Base-by-base conservation (phyloP, 2,888 invertebrate species). In the Mamestra brassicae region DNA sequence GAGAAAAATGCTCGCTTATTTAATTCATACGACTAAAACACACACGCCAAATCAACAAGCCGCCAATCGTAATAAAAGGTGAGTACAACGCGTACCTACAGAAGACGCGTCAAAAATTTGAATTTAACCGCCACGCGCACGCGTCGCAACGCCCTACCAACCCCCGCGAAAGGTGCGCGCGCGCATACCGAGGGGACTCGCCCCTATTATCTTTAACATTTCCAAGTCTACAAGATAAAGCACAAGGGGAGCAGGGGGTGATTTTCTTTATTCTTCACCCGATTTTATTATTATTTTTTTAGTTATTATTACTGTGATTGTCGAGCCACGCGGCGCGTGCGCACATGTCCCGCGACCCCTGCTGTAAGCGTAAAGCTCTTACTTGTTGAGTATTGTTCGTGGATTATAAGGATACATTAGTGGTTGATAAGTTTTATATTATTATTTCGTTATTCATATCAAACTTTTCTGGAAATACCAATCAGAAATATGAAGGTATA, bases 201-300 rank as follows among this genome's bases (percentile, higher is more conserved):
- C 95, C 96, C 95, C 96, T 96, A 96, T 96, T 96, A 96, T 96
- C 96, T 96, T 96, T 95, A 95, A 93, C 95, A 95, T 95, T 94
- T 94, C 91, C 93, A 96, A 96, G 95, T 96, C 95, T 96, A 95
- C 96, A 96, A 96, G 96, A 96, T 96, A 96, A 96, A 96, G 96
- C 95, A 76, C 94, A 94, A 94, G 92, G 94, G 95, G 94, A 93
- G 92, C 92, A 90, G 95, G 95, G 96, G 96, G 94, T 95, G 95
- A 95, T 94, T 96, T 96, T 96, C 96, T 96, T 96, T 96, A 96
- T 96, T 96, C 96, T 94, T 96, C 96, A 94, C 94, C 95, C 94
- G 95, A 95, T 95, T 96, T 96, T 96, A 96, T 96, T 96, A 96
- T 96, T 96, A 96, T 96, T 96, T 96, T 89, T 96, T 96, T 96